Conservation (phyloP, 2,888 invertebrate genomes). For the Malthinus flaveolus region DNA sequence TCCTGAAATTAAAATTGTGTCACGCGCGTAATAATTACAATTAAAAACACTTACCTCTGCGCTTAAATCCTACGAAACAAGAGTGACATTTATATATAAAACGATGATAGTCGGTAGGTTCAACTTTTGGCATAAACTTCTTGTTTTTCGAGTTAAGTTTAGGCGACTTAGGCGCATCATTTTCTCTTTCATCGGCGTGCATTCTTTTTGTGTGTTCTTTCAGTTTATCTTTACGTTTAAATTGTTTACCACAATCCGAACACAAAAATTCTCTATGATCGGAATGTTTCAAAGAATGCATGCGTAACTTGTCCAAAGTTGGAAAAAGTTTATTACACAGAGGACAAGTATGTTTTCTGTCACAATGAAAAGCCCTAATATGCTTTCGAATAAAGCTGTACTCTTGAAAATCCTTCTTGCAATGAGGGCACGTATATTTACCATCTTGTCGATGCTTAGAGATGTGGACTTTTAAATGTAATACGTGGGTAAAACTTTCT, state of each 20-base stretch:
- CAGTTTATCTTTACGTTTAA: constrained; percentile 75
- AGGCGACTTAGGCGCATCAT: constrained; percentile 46
- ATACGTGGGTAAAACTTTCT: constrained; percentile 67
- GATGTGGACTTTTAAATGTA: constrained; percentile 68
- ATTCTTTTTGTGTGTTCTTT: constrained; percentile 72
- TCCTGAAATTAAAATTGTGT: constrained; percentile 33
- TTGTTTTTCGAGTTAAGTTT: constrained; percentile 44
- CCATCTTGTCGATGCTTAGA: constrained; percentile 66
- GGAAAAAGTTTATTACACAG: constrained; percentile 72
- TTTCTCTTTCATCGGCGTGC: constrained; percentile 57
- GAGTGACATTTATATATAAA: constrained; percentile 77
- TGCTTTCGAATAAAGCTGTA: constrained; percentile 74
- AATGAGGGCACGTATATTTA: constrained; percentile 70
- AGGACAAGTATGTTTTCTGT: constrained; percentile 67
- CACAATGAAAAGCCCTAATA: constrained; percentile 71
- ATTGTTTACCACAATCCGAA: constrained; percentile 75
- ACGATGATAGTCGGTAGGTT: constrained; percentile 68
- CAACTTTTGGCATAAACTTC: constrained; percentile 61
- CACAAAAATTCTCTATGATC: constrained; percentile 72
- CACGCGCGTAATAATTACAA: constrained; percentile 48
- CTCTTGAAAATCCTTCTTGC: constrained; percentile 68
- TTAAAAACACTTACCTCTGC: constrained; percentile 65
- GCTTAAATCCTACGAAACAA: constrained; percentile 76
- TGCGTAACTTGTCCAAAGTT: constrained; percentile 70
- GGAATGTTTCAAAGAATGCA: constrained; percentile 71